Base-by-base conservation (phyloP, 2,888 invertebrate genomes). In the Eupithecia centaureata region DNA sequence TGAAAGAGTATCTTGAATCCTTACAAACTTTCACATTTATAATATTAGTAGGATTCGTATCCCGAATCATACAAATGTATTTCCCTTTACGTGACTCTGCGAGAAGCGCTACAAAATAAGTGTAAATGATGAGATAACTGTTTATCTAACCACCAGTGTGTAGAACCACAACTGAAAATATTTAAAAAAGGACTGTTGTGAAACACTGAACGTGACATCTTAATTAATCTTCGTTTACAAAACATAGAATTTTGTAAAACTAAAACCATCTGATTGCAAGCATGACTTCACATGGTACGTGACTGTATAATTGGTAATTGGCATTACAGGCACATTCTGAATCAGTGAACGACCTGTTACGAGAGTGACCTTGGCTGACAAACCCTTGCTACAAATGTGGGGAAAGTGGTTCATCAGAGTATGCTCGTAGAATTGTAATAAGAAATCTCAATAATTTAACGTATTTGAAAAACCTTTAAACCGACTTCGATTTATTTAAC, bases 311-410 rank as follows among this genome's bases (percentile, higher is more conserved):
- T 56, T n/a, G 33, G 32, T 60, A 60, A 63, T 68, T 68, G 62
- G 58, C 30, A 65, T 58, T 68, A 65, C 51, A 22, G 42, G 59
- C 54, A 63, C 67, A 69, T 68, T 58, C 65, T 70, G 63, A 54
- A 35, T 63, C 67, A 75, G 78, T 77, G 76, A 79, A 79, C 73
- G 78, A 79, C 78, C 79, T 68, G 67, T 78, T 75, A 71, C 73
- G 72, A 72, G 73, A 77, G 59, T 74, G 77, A 76, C 79, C 78
- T 79, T 78, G 77, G 75, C 71, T 76, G 71, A 73, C 70, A 63
- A 73, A 67, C 71, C 67, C 71, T 67, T 63, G 47, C 38, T 65
- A 27, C 12, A 71, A 72, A 71, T 66, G 72, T 30, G n/a, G n/a
- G 10, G 57, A 57, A 57, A 57, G 57, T 57, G 30, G 30, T 57